Evolutionary conservation across 2,797 vertebrate species (phyloP), one percentile per base, ranked within the genome.

Genomic region (Sternarchorhynchus goeldii): DNA sequence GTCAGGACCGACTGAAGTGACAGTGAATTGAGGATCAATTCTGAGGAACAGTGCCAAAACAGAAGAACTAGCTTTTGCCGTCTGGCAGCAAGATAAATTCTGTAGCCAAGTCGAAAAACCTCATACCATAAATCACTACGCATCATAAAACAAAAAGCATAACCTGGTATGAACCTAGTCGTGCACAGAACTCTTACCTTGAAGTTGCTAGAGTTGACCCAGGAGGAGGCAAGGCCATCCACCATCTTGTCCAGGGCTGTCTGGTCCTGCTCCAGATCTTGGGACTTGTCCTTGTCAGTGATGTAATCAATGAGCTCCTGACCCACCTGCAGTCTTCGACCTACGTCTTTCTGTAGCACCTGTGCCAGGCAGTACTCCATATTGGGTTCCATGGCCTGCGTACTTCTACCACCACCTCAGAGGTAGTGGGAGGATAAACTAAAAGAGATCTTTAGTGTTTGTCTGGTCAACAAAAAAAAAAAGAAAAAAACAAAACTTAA

Each of bases 191-290:
- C 2, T 20, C 92, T 94, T 93, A 99, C 98, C 96, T 99, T 99
- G 41, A 98, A 99, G 93, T 99, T 96, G 92, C 96, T 99, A 84
- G 94, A 98, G 92, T 98, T 99, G 77, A 99, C 97, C 98, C 97
- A 99, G 75, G 95, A 96, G 81, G 94, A 95, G 86, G 96, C 96
- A 17, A 99, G 93, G 83, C 95, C 96, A 71, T 99, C 98, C 39
- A 99, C 95, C 94, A 99, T 95, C 89, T 95, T 97, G 92, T 99
- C 97, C 88, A 99, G 93, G 60, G 93, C 93, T 0, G 96, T 96
- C 92, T 98, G 97, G 87, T 99, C 98, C 57, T 97, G 95, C 84
- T 99, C 98, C 77, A 99, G 92, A 90, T 99, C 97, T 2, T 92
- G 87, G 79, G 95, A 98, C 88, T 97, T 98, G 83, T 98, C 95